These are phyloP conservation scores for Enteromius radiatus DNA, from an alignment of 2,797 vertebrate genomes.

Conservation along the genomic window DNA sequence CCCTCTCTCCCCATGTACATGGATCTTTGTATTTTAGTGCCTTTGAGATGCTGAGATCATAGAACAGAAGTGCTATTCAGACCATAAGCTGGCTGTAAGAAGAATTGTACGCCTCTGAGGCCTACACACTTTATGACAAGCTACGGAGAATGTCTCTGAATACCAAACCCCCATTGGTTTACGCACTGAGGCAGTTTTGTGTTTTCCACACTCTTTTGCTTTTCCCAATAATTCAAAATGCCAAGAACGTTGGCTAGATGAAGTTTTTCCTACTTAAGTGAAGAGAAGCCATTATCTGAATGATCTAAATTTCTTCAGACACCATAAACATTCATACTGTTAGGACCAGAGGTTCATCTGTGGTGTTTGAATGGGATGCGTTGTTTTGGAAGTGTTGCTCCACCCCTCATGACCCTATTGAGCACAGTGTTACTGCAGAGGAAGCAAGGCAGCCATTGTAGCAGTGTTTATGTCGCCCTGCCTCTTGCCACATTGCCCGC, in stretches of 20 bases:
- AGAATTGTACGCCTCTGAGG: slow-evolving; percentile 54
- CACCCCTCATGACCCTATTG: slow-evolving; percentile 3
- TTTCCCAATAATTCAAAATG: slow-evolving; percentile 5
- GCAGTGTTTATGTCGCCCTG: slow-evolving; percentile 40
- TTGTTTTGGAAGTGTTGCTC: slow-evolving; percentile 30
- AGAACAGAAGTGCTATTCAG: slow-evolving; percentile 62
- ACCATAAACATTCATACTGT: slow-evolving; percentile 6
- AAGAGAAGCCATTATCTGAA: neutral
- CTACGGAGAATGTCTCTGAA: slow-evolving; percentile 46
- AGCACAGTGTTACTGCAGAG: slow-evolving; percentile 27
- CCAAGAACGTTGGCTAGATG: neutral
- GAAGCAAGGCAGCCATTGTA: slow-evolving; percentile 48
- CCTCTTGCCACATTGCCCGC: slow-evolving; percentile 43
- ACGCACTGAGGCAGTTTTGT: slow-evolving; percentile 23
- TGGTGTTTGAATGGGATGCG: slow-evolving; percentile 26
- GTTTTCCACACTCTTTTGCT: slow-evolving; percentile 8
- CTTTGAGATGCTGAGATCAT: slow-evolving; percentile 44
- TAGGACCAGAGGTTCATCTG: slow-evolving; percentile 6
- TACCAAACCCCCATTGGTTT: slow-evolving; percentile 40
- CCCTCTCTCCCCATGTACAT: slow-evolving; percentile 32
- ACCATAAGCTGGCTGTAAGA: slow-evolving; percentile 38
- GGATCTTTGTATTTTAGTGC: slow-evolving; percentile 42
- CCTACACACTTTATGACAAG: slow-evolving; percentile 55
- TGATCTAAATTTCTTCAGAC: slow-evolving; percentile 2
- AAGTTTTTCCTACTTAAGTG: neutral